These are phyloP conservation scores for Pipa parva DNA, from an alignment of 2,113 vertebrate species.

Conservation along the genomic window DNA sequence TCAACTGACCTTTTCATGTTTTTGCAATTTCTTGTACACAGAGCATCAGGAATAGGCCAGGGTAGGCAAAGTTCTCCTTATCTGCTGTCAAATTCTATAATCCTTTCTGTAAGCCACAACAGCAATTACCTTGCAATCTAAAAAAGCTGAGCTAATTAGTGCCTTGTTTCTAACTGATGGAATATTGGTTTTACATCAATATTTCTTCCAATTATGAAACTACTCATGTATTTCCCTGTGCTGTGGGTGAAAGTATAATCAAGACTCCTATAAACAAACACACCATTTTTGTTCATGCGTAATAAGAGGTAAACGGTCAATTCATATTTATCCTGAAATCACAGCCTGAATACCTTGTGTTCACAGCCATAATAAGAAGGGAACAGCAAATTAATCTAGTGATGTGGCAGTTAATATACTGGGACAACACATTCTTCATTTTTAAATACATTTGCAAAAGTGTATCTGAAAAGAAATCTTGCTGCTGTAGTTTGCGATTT, in stretches of 20 bases:
- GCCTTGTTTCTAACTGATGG: slow-evolving; percentile 19
- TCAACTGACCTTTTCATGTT: not conserved
- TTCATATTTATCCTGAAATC: slow-evolving; percentile 9
- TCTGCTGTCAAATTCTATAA: slow-evolving; percentile 22
- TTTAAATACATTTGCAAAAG: no score
- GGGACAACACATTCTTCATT: no score
- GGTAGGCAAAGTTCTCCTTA: slow-evolving; percentile 8
- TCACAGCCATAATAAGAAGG: slow-evolving; percentile 26
- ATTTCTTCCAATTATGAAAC: slow-evolving; percentile 26
- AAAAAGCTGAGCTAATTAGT: slow-evolving; percentile 30
- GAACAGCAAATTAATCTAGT: no score
- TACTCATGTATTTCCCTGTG: slow-evolving; percentile 7
- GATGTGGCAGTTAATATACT: no score
- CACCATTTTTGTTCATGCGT: slow-evolving; percentile 14
- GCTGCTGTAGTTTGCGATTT: no score
- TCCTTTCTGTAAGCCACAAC: slow-evolving; percentile 8
- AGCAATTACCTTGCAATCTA: slow-evolving; percentile 10
- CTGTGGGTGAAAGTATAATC: not conserved
- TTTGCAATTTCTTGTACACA: not conserved
- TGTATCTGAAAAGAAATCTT: no score
- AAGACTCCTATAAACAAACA: slow-evolving; percentile 11
- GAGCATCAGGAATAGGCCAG: slow-evolving; percentile 6
- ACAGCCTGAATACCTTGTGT: slow-evolving; percentile 1
- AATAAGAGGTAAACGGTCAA: not conserved
- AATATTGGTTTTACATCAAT: slow-evolving; percentile 29